Evolutionary conservation across 2,113 vertebrate species (phyloP), one percentile per base, ranked within the genome.

Genomic region (Apteryx owenii): DNA sequence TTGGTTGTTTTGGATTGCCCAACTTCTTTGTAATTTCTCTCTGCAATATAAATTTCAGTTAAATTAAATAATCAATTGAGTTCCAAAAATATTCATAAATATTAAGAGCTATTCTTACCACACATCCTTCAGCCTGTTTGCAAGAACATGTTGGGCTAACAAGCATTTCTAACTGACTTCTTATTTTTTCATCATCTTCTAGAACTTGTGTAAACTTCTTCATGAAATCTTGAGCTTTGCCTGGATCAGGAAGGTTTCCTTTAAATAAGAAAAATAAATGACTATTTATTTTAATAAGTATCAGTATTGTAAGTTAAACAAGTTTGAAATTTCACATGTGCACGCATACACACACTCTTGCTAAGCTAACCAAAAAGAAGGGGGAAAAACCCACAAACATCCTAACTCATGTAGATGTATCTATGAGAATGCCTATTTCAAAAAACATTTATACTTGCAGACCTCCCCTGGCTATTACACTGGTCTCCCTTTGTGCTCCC

Each of bases 221-320:
- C 97, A 99, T 99, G 97, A 99, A 99, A 98, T 99, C 99, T 97
- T 99, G 99, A 60, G 99, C 99, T 96, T 99, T 99, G n/a, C 99
- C 99, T 20, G 99, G 99, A 97, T 99, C 99, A 62, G 99, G 99
- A 89, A 99, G 98, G 96, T 99, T 99, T 97, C 98, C 99, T 99
- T 97, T 81, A 97, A 97, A 87, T 40, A 96, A 97, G 25, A 68
- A 97, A 96, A 97, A 91, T 25, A 87, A 82, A 70, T 86, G 75
- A 53, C 9, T 61, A 5, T 33, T 82, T 83, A 93, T n/a, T 72
- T 60, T 40, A 51, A 4, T 22, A 77, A 64, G 7, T 72, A 80
- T 48, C 51, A 22, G 28, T 23, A 77, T 3, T 53, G 10, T 64
- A 82, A 64, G 61, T 88, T 64, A 65, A 7, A 54, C 4, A 65